phyloP scores from a whole-genome alignment of 1,140 invertebrate species.

The Orchesella cincta region DNA sequence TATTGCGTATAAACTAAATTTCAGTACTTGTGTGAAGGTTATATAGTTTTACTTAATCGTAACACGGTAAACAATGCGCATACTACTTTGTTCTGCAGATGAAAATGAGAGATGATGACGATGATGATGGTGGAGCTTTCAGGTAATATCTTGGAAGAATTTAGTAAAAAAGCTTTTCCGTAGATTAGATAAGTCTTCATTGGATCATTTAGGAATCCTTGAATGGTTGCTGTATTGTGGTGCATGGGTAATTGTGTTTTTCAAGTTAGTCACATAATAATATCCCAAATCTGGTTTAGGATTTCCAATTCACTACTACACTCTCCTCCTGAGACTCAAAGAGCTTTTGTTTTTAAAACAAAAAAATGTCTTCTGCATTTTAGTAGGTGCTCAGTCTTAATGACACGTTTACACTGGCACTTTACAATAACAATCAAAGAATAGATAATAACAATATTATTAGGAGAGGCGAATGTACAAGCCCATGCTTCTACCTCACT shows the following conservation, averaged over 20 bases:
- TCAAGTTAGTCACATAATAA: too few species aligned
- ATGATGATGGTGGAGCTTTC: slow-evolving; percentile 8
- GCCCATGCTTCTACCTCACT: too few species aligned
- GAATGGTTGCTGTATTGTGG: not conserved
- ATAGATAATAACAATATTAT: slow-evolving; percentile 11
- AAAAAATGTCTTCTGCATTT: slow-evolving; percentile 4
- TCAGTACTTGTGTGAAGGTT: not conserved
- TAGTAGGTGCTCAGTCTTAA: not conserved
- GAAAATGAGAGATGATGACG: not conserved
- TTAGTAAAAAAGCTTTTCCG: slow-evolving; percentile 7
- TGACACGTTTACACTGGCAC: slow-evolving; percentile 10
- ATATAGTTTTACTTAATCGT: not conserved
- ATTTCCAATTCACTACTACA: not conserved
- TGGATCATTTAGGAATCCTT: not conserved
- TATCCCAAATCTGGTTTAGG: not conserved
- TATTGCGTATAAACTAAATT: not conserved
- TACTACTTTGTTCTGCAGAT: not conserved
- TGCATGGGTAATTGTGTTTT: not conserved
- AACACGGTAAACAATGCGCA: not conserved
- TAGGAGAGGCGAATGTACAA: too few species aligned
- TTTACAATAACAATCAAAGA: slow-evolving; percentile 20
- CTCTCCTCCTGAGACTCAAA: not conserved
- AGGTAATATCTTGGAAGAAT: slow-evolving; percentile 17
- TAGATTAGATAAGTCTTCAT: slow-evolving; percentile 25
- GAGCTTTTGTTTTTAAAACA: not conserved